phyloP scores from a whole-genome alignment of 2,113 vertebrate genomes.

The Herpetotheres cachinnans region DNA sequence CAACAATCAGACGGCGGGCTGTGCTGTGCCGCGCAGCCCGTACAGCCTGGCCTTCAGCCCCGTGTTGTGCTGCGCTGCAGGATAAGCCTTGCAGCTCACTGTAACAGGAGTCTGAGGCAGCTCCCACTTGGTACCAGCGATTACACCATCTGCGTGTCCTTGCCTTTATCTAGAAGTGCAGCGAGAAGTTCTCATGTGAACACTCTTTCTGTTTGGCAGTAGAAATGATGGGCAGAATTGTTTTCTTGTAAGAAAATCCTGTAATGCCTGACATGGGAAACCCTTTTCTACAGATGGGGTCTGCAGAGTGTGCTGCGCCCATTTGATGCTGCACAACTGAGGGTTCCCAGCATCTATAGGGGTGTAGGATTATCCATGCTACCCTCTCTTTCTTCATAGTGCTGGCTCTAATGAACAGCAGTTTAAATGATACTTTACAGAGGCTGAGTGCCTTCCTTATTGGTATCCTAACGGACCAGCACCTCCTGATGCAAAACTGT shows the following conservation, averaged over 20 bases:
- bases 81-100: accelerated
- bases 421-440: not conserved
- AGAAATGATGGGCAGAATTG: not conserved
- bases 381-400: not conserved
- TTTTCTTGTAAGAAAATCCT: not conserved
- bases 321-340: not conserved
- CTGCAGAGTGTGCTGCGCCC: not conserved
- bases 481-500: not conserved
- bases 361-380: not conserved
- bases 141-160: not conserved
- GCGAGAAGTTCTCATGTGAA: not conserved
- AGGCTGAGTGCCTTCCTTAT: not conserved
- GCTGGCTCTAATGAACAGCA: not conserved
- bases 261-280: not conserved
- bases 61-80: accelerated
- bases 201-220: not conserved
- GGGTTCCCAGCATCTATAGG: not conserved
- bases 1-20: not conserved
- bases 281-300: not conserved
- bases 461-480: not conserved
- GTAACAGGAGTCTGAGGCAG: not conserved
- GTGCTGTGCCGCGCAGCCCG: not conserved
- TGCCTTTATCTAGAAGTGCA: not conserved
- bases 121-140: not conserved
- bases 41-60: not conserved